Base-by-base conservation (phyloP, 2,888 invertebrate genomes). In the Anthoptus insignis region DNA sequence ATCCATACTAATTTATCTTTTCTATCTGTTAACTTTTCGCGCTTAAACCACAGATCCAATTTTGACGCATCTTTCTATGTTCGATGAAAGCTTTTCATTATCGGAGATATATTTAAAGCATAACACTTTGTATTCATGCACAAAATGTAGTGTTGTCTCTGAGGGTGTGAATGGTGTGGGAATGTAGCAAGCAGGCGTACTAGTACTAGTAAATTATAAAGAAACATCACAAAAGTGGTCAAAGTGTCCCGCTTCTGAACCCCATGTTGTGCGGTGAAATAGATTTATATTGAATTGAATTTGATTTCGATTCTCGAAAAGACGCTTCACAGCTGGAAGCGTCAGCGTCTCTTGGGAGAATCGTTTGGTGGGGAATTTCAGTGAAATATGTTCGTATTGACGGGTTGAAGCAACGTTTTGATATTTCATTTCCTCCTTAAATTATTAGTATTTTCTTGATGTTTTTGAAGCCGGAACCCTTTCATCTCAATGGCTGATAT, bases 251-350 rank as follows among this genome's bases (percentile, higher is more conserved):
- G 22, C 45, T 0, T 1, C 45, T 19, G 11, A 9, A 24, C 47
- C n/a, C n/a, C n/a, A 24, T 13, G 13, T 24, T 22, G 24, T 47
- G 22, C n/a, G 7, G 24, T 24, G 45, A 45, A 57, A 32, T 32
- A 42, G 57, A 9, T 45, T 57, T 42, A 27, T 45, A 57, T 57
- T 57, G 57, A 57, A 57, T 57, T 57, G 57, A 57, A 57, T 57
- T 57, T 45, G 29, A 57, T 57, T 57, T 57, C 57, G 45, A 57
- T 45, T 45, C n/a, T 11, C 29, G 45, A 57, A 45, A 29, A 29
- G 45, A 57, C 42, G 45, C 29, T 13, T 21, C 45, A 1, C 57
- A 32, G 45, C 57, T 57, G 45, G 14, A 21, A 14, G 19, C 13
- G 6, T 8, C 27, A 13, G 27, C n/a, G 16, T 13, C 19, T 19